Conservation (phyloP, 2,797 vertebrate species). For the Bradypus variegatus region DNA sequence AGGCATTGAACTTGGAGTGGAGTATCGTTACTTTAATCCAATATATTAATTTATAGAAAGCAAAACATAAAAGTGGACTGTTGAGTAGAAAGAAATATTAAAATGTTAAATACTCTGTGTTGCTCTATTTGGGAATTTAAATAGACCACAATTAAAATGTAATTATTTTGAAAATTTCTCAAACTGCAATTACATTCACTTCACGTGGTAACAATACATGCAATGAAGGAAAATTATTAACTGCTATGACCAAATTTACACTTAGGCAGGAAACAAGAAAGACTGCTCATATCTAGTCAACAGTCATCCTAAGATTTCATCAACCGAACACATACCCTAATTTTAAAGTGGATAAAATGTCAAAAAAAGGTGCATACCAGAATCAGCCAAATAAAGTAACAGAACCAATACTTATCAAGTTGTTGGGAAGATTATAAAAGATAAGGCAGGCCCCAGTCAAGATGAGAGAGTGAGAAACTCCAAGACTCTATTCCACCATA, state of each 20-base stretch:
- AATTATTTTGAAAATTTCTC: neutral
- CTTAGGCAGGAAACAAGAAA: neutral
- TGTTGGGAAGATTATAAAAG: neutral
- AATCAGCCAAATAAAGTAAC: neutral
- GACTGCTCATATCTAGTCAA: neutral
- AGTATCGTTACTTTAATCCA: too few relatives aligned
- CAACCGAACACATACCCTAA: neutral
- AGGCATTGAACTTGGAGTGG: too few relatives aligned
- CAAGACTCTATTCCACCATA: too few relatives aligned
- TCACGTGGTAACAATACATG: neutral
- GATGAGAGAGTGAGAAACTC: too few relatives aligned
- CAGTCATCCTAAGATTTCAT: neutral
- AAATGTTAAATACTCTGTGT: too few relatives aligned
- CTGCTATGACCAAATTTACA: neutral
- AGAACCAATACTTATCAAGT: neutral
- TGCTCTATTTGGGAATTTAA: too few relatives aligned
- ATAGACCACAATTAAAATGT: too few relatives aligned
- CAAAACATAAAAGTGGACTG: too few relatives aligned
- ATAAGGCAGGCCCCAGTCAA: too few relatives aligned
- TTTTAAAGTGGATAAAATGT: constrained; percentile 30
- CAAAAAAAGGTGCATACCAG: neutral
- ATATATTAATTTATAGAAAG: too few relatives aligned
- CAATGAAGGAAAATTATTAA: neutral
- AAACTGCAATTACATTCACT: neutral
- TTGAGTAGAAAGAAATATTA: too few relatives aligned